A percentile compares a stretch with the other conserved stretches of the same genome.
Conservation (phyloP, 2,888 invertebrate genomes). For the Chromoteleia sp. region DNA sequence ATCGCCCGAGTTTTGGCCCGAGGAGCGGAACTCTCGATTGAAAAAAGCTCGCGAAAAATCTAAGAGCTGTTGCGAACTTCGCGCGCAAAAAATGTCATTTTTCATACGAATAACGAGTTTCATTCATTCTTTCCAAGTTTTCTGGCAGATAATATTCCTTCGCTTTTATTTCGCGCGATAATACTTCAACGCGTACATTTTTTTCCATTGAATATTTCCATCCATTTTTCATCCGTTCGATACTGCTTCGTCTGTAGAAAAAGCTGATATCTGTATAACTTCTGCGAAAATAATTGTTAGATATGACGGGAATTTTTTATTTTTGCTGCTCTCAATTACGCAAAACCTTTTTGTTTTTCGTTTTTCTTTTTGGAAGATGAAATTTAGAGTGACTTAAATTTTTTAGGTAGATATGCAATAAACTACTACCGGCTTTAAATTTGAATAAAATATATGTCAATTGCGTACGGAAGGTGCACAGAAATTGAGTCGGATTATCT, state of each 20-base stretch:
- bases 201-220: constrained; percentile 15
- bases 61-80: constrained; percentile 18
- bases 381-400: too few relatives aligned
- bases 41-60: constrained; percentile 7
- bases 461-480: too few relatives aligned
- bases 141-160: constrained; percentile 22
- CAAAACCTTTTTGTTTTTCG: too few relatives aligned
- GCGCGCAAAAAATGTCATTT: constrained; percentile 8
- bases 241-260: constrained; percentile 7
- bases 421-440: too few relatives aligned
- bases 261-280: constrained; percentile 18
- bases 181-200: constrained; percentile 14
- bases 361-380: too few relatives aligned
- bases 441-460: too few relatives aligned
- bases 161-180: constrained; percentile 36
- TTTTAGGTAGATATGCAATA: too few relatives aligned
- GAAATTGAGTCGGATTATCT: too few relatives aligned
- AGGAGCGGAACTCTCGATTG: background rate
- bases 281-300: too few relatives aligned
- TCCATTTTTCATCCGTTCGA: constrained; percentile 31
- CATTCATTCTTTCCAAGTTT: constrained; percentile 32
- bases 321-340: too few relatives aligned
- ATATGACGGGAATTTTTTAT: too few relatives aligned
- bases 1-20: background rate
- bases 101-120: constrained; percentile 34